These are phyloP conservation scores for Drosophila pegasa DNA, from an alignment of 2,888 invertebrate genomes.

Conservation along the genomic window DNA sequence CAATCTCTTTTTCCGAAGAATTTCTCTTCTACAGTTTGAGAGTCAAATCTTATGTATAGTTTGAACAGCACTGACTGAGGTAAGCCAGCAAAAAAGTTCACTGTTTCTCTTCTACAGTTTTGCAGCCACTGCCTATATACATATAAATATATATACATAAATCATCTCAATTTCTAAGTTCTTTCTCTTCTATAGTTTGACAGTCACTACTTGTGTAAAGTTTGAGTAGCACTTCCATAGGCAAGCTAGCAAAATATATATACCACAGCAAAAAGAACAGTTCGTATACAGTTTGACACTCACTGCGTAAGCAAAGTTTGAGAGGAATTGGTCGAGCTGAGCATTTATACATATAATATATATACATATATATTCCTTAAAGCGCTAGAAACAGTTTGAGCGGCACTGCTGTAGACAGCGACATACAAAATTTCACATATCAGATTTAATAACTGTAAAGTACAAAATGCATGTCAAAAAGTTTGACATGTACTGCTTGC, in stretches of 20 bases:
- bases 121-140: no score
- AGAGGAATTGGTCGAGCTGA: neutral
- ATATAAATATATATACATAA: no score
- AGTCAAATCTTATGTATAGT: neutral
- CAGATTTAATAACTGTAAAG: neutral
- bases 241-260: no score
- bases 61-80: neutral
- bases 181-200: no score
- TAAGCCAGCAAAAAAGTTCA: no score
- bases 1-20: neutral
- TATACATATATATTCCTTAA: neutral
- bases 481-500: constrained; percentile 10
- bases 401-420: neutral
- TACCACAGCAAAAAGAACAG: no score
- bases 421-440: neutral
- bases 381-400: constrained; percentile 11
- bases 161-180: no score
- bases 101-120: no score
- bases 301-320: neutral
- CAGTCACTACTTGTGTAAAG: neutral
- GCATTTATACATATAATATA: no score
- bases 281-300: neutral
- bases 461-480: neutral
- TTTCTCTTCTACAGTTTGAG: neutral
- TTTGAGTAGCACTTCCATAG: neutral